These are phyloP conservation scores for Eptatretus burgeri DNA, from an alignment of 2,113 vertebrate species.

Conservation along the genomic window DNA sequence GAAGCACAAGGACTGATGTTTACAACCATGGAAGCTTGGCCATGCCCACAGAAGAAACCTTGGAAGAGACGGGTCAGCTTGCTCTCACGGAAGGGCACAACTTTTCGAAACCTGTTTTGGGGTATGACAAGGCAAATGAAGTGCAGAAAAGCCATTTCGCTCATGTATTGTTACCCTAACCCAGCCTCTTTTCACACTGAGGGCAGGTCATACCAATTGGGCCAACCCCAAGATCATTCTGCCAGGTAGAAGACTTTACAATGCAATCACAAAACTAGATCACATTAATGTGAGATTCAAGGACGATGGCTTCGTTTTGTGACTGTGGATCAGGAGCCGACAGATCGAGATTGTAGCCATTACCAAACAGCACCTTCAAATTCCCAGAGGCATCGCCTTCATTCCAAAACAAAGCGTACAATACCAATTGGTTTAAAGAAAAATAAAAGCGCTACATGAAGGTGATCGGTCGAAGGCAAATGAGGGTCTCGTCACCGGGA, in stretches of 20 bases:
- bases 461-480: no score
- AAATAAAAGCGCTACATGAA: no score
- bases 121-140: not conserved
- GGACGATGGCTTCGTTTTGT: no score
- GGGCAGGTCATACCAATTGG: not conserved
- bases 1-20: conserved; percentile 48
- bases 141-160: not conserved
- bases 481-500: no score
- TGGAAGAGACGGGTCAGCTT: conserved; percentile 62
- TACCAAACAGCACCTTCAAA: no score
- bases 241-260: not conserved
- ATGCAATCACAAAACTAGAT: not conserved
- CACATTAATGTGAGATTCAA: no score
- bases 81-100: conserved; percentile 52
- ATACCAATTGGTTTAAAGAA: no score
- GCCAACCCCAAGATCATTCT: not conserved
- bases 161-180: not conserved
- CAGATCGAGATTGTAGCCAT: no score
- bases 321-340: no score
- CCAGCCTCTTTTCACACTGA: not conserved
- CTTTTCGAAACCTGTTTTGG: conserved; percentile 16
- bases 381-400: no score
- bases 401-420: no score
- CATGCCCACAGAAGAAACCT: conserved; percentile 39
- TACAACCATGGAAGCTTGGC: conserved; percentile 45